Evolutionary conservation across 2,888 invertebrate genomes (phyloP).

Genomic region (Drosophila leonis): DNA sequence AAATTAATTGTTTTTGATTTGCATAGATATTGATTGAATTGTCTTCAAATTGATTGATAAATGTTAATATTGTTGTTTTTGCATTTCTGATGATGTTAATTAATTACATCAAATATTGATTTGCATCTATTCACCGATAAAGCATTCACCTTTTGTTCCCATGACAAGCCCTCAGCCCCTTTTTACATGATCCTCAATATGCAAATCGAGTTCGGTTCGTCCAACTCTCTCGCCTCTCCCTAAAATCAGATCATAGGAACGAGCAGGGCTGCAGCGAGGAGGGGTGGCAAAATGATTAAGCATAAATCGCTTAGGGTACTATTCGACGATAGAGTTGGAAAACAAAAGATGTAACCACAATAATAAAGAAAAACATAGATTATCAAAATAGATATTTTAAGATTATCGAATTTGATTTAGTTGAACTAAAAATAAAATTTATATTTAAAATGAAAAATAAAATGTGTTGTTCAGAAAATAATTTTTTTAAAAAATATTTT

Average conservation of each 20-base stretch:
- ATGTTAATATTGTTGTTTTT: slow-evolving; percentile 69
- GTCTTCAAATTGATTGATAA: slow-evolving; percentile 72
- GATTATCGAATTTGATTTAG: not conserved
- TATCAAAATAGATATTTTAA: not conserved
- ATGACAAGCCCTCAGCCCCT: slow-evolving; percentile 72
- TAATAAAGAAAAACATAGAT: slow-evolving; percentile 1
- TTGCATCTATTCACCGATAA: slow-evolving; percentile 61
- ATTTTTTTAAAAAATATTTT: not conserved
- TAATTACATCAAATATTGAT: slow-evolving; percentile 82
- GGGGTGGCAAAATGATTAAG: slow-evolving; percentile 44
- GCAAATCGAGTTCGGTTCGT: slow-evolving; percentile 58
- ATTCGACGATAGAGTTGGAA: slow-evolving; percentile 1
- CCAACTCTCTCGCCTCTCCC: slow-evolving; percentile 40
- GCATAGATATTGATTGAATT: slow-evolving; percentile 61
- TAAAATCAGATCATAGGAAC: slow-evolving; percentile 54
- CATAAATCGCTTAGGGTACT: slow-evolving; percentile 54
- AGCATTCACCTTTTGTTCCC: slow-evolving; percentile 74
- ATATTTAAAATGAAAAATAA: not conserved
- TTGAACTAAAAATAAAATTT: not conserved
- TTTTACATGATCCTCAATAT: slow-evolving; percentile 62
- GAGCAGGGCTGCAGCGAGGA: slow-evolving; percentile 16
- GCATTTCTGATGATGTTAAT: slow-evolving; percentile 65
- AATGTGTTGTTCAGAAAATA: not conserved
- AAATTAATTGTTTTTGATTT: slow-evolving; percentile 27
- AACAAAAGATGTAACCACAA: slow-evolving; percentile 48